phyloP scores from a whole-genome alignment of 2,888 invertebrate species.

The Hoplodrina ambigua region DNA sequence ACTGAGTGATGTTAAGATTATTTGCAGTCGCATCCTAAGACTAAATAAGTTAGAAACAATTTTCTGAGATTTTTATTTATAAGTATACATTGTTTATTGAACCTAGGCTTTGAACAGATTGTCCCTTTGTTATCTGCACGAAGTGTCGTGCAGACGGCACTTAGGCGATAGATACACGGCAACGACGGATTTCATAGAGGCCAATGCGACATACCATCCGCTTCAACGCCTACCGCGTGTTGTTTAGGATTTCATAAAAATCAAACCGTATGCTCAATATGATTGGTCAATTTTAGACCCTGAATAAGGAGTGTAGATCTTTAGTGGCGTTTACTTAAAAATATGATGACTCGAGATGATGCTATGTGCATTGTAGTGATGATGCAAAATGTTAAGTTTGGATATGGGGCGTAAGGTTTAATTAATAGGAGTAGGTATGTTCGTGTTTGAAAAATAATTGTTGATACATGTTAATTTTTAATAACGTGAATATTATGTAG shows the following conservation, averaged over 20 bases:
- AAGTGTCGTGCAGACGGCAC: not conserved
- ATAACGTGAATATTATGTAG: slow-evolving; percentile 22
- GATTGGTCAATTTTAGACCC: not conserved
- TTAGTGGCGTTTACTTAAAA: not conserved
- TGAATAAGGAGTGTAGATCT: no score
- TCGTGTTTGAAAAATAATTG: slow-evolving; percentile 58
- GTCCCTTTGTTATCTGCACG: no score
- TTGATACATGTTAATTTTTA: slow-evolving; percentile 8
- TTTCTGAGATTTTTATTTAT: not conserved
- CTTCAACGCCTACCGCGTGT: no score
- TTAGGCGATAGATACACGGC: no score
- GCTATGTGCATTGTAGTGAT: not conserved
- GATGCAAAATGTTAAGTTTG: slow-evolving; percentile 6
- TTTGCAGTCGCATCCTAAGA: slow-evolving; percentile 40
- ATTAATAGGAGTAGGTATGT: slow-evolving; percentile 39
- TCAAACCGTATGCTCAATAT: not conserved
- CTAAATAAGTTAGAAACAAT: not conserved
- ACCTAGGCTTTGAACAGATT: no score
- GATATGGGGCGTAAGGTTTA: not conserved
- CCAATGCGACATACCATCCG: no score
- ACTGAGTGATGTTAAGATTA: slow-evolving; percentile 70
- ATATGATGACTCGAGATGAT: no score
- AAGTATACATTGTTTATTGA: not conserved
- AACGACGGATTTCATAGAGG: no score
- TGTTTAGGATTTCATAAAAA: not conserved